These are phyloP conservation scores for Temnothorax nylanderi DNA, from an alignment of 1,140 invertebrate genomes.

Conservation along the genomic window DNA sequence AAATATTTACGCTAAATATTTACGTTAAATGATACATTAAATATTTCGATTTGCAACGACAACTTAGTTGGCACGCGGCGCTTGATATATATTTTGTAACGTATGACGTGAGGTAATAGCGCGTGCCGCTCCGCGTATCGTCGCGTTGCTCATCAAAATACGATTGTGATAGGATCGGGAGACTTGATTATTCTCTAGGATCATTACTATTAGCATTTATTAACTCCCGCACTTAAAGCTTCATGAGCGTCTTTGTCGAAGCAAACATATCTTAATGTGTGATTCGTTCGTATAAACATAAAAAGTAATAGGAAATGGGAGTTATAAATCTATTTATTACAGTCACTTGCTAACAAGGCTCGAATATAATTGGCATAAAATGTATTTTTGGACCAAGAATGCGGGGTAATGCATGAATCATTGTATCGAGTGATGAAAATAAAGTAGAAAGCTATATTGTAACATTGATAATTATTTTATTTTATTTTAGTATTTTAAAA, in stretches of 20 bases:
- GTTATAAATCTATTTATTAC: neutral
- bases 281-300: neutral
- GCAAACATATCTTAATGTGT: neutral
- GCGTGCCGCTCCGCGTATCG: no score
- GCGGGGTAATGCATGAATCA: neutral
- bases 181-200: neutral
- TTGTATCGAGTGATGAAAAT: neutral
- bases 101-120: neutral
- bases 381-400: neutral
- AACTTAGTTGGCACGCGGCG: neutral
- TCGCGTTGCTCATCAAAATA: neutral
- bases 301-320: neutral
- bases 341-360: neutral
- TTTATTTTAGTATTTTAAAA: no score
- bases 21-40: neutral
- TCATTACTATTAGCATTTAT: neutral
- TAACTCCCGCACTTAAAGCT: neutral
- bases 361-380: no score
- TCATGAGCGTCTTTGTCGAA: neutral
- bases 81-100: neutral
- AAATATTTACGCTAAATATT: neutral
- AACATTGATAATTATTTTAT: no score
- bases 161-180: neutral
- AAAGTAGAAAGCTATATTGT: neutral
- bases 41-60: neutral